phyloP scores from a whole-genome alignment of 2,888 invertebrate genomes.

The Eupsilia transversa region DNA sequence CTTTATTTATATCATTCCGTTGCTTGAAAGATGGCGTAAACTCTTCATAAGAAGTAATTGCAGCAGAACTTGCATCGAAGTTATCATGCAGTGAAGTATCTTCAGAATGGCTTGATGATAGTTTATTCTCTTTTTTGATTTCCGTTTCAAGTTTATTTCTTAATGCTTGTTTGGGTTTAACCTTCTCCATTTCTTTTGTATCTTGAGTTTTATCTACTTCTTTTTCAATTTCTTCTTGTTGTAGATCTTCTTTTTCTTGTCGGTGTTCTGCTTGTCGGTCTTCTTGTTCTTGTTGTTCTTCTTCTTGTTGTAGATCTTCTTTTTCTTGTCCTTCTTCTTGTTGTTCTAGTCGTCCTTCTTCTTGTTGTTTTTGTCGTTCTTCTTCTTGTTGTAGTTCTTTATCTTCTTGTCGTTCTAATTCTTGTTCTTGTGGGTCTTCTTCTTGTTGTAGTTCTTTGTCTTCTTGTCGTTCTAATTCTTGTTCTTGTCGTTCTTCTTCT shows the following conservation, averaged over 20 bases:
- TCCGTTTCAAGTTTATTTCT: neutral
- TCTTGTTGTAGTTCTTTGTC: neutral
- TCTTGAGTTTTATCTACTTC: neutral
- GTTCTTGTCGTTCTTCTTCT: neutral
- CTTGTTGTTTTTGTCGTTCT: neutral
- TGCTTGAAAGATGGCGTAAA: neutral
- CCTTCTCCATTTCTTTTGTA: neutral
- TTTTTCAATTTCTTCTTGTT: constrained; percentile 2
- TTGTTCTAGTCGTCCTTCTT: neutral
- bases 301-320: too few species aligned
- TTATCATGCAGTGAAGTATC: neutral
- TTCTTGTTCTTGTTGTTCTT: neutral
- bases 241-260: neutral
- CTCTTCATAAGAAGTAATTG: neutral
- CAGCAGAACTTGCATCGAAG: neutral
- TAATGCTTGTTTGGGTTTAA: neutral
- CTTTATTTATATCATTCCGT: neutral
- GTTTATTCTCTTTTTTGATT: neutral
- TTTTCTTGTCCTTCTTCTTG: neutral
- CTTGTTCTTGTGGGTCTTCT: neutral
- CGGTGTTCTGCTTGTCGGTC: neutral
- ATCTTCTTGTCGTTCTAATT: too few species aligned
- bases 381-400: neutral
- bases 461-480: neutral
- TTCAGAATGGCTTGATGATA: neutral